Percentiles rank a stretch among this genome's conserved stretches.
These are phyloP conservation scores for Cyclophora albipunctata DNA, from an alignment of 2,888 invertebrate species.

Conservation along the genomic window DNA sequence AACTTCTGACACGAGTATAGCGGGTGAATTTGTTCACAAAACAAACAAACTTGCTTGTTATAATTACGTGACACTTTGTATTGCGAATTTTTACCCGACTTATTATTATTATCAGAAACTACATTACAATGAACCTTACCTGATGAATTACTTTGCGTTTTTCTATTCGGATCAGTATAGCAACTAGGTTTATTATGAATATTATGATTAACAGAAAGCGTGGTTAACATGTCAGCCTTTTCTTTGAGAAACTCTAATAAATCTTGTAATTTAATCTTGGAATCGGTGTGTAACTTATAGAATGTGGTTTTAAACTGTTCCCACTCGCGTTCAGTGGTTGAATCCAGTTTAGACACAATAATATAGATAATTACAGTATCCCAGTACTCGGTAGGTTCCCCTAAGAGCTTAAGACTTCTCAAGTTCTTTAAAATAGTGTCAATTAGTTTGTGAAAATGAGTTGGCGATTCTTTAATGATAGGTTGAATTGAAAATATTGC, in stretches of 20 bases:
- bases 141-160: no score
- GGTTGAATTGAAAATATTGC: background rate
- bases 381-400: slow-evolving; percentile 17
- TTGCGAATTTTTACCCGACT: no score
- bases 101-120: no score
- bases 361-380: slow-evolving; percentile 20
- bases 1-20: no score
- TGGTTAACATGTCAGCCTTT: no score
- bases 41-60: no score
- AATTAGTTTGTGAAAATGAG: slow-evolving; percentile 11
- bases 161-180: no score
- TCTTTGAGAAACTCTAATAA: background rate
- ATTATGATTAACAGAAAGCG: no score
- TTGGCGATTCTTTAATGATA: slow-evolving; percentile 9
- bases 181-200: no score
- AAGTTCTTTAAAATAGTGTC: slow-evolving; percentile 15
- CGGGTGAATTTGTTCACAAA: no score
- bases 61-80: no score
- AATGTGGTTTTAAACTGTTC: slow-evolving; percentile 5
- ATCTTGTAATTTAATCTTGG: background rate
- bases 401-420: slow-evolving; percentile 9
- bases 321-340: slow-evolving; percentile 19
- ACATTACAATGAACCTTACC: no score
- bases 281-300: slow-evolving; percentile 7
- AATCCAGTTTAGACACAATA: slow-evolving; percentile 16